Conservation (phyloP, 2,888 invertebrate genomes). For the Eupsilia transversa region DNA sequence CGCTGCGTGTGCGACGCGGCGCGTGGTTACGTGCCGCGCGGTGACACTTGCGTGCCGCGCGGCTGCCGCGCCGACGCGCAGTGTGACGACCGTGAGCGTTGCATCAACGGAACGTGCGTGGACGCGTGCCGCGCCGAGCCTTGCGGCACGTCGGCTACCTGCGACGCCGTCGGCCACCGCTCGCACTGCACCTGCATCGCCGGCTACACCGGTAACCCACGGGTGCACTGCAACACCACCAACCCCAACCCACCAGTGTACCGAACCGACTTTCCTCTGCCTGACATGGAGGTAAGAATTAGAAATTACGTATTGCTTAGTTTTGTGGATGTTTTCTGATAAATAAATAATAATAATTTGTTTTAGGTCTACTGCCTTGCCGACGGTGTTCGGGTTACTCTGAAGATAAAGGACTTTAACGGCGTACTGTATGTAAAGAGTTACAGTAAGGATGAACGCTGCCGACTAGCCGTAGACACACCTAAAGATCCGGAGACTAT, state of each 20-base stretch:
- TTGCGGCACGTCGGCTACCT: slow-evolving; percentile 94
- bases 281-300: slow-evolving; percentile 92
- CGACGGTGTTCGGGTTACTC: slow-evolving; percentile 97
- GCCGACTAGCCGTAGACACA: slow-evolving; percentile 95
- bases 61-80: slow-evolving; percentile 93
- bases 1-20: slow-evolving; percentile 95
- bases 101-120: slow-evolving; percentile 94
- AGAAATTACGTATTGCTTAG: background rate
- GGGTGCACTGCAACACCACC: slow-evolving; percentile 92
- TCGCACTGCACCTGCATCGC: slow-evolving; percentile 94
- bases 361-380: slow-evolving; percentile 95
- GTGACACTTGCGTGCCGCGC: slow-evolving; percentile 94
- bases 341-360: slow-evolving; percentile 23
- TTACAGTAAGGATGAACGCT: slow-evolving; percentile 97
- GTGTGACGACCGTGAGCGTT: slow-evolving; percentile 94
- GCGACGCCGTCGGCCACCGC: slow-evolving; percentile 94
- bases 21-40: slow-evolving; percentile 94
- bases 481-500: slow-evolving; percentile 92
- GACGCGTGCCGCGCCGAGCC: slow-evolving; percentile 94
- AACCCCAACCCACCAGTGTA: slow-evolving; percentile 80
- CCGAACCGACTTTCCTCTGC: slow-evolving; percentile 95
- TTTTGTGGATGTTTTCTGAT: background rate
- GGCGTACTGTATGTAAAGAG: slow-evolving; percentile 98
- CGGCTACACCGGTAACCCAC: slow-evolving; percentile 94
- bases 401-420: slow-evolving; percentile 95